These are phyloP conservation scores for Morphnarchus princeps DNA, from an alignment of 2,113 vertebrate species.

Conservation along the genomic window DNA sequence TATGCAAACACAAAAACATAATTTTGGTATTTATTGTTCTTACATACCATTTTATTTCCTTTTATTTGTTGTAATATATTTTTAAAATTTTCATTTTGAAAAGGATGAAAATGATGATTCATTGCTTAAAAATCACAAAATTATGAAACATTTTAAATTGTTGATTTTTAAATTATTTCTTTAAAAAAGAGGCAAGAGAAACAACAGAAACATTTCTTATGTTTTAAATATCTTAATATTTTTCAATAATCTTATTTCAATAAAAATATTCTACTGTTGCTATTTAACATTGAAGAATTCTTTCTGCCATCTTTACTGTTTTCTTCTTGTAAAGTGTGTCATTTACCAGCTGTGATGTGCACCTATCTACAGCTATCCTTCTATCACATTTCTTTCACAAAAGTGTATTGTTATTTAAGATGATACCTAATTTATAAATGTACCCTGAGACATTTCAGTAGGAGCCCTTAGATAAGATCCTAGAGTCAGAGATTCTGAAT, in stretches of 20 bases:
- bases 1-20: neutral
- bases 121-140: neutral
- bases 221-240: neutral
- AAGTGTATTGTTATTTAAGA: neutral
- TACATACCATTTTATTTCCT: neutral
- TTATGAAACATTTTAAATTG: neutral
- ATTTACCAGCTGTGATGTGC: neutral
- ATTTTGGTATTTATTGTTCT: neutral
- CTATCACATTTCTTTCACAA: neutral
- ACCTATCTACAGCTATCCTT: neutral
- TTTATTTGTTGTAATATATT: neutral
- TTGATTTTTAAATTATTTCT: neutral
- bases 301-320: neutral
- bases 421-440: neutral
- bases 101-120: neutral
- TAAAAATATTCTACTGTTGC: neutral
- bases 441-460: neutral
- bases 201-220: neutral
- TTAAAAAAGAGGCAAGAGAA: neutral
- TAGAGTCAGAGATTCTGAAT: neutral
- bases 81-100: neutral
- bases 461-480: neutral
- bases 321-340: neutral
- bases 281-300: neutral
- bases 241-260: neutral